These are phyloP conservation scores for Cherax quadricarinatus DNA, from an alignment of 1,140 invertebrate species.

Conservation along the genomic window DNA sequence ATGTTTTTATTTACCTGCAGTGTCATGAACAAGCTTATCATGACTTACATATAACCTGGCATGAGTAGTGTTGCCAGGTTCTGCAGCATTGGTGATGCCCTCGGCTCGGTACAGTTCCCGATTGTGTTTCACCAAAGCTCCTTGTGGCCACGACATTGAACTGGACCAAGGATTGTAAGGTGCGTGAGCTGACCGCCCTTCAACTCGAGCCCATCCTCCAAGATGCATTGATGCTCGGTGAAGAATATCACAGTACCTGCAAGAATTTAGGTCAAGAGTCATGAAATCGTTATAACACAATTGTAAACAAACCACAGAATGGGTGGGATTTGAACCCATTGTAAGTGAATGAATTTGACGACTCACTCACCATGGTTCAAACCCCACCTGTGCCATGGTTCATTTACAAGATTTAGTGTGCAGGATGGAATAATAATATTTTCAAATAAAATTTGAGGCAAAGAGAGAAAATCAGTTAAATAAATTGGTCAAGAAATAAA, in stretches of 20 bases:
- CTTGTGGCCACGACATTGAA: slow-evolving; percentile 83
- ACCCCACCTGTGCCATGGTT: too few species aligned
- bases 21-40: too few species aligned
- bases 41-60: slow-evolving; percentile 89
- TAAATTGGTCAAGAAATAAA: too few species aligned
- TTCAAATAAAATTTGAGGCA: too few species aligned
- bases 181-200: slow-evolving; percentile 81
- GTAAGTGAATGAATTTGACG: too few species aligned
- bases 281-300: too few species aligned
- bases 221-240: slow-evolving; percentile 93
- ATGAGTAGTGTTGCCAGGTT: slow-evolving; percentile 89
- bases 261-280: neutral
- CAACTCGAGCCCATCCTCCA: slow-evolving; percentile 88
- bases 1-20: too few species aligned
- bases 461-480: too few species aligned
- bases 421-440: neutral
- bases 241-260: slow-evolving; percentile 89
- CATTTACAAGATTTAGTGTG: neutral
- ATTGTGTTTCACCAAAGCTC: slow-evolving; percentile 88
- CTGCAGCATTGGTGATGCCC: slow-evolving; percentile 86
- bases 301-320: too few species aligned
- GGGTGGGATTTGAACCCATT: too few species aligned
- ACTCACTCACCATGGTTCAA: too few species aligned
- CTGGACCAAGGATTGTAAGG: slow-evolving; percentile 80
- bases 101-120: slow-evolving; percentile 88